Percentiles rank a stretch among this genome's conserved stretches.
These are phyloP conservation scores for Platycheirus rosarum DNA, from an alignment of 2,888 invertebrate species.

Conservation along the genomic window DNA sequence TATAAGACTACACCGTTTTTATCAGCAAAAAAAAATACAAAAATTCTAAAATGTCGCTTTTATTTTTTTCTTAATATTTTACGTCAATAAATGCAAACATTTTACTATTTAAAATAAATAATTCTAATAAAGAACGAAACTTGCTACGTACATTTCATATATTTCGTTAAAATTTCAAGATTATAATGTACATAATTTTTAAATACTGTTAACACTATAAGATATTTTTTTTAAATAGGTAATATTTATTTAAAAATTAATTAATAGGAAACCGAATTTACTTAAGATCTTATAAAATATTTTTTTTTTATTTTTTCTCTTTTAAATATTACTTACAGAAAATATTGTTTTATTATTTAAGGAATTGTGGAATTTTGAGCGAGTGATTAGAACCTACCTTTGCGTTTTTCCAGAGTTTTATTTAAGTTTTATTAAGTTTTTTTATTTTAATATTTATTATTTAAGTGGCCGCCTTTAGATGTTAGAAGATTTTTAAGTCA, in stretches of 20 bases:
- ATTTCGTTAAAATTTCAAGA: conserved; percentile 17
- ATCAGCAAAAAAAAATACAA: conserved; percentile 34
- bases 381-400: too few relatives aligned
- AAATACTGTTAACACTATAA: conserved; percentile 6
- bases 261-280: too few relatives aligned
- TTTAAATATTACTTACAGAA: background rate
- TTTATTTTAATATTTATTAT: too few relatives aligned
- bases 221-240: background rate
- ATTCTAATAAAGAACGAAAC: too few relatives aligned
- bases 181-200: conserved; percentile 46
- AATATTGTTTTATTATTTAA: background rate
- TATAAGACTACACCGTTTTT: conserved; percentile 6
- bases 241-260: too few relatives aligned
- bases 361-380: conserved; percentile 34
- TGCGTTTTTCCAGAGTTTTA: too few relatives aligned
- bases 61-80: conserved; percentile 12
- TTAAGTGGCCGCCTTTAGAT: too few relatives aligned
- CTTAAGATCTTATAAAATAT: background rate
- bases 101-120: too few relatives aligned
- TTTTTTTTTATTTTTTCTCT: background rate
- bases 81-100: conserved; percentile 7
- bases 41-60: conserved; percentile 14
- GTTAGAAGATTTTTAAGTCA: too few relatives aligned
- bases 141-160: conserved; percentile 29
- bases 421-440: too few relatives aligned